A percentile compares a stretch with the other conserved stretches of the same genome.
Evolutionary conservation across 2,888 invertebrate species (phyloP).

Genomic region (Sarcophaga carnaria): DNA sequence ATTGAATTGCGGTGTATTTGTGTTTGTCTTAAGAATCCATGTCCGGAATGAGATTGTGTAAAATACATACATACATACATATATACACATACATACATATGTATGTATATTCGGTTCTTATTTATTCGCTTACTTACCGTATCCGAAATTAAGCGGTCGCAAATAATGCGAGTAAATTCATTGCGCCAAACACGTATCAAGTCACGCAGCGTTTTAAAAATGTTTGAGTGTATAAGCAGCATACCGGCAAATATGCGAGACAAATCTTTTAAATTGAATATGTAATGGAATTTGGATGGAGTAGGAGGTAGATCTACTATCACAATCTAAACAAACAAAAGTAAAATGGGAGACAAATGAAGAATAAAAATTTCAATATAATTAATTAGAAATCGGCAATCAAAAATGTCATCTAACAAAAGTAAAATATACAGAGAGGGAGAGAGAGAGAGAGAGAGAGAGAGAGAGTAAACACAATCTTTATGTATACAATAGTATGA

Average conservation of each 20-base stretch:
- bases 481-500: too few species aligned
- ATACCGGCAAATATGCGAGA: constrained; percentile 93
- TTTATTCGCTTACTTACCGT: constrained; percentile 80
- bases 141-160: constrained; percentile 90
- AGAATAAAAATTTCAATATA: not conserved
- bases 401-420: not conserved
- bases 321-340: constrained; percentile 83
- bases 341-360: not conserved
- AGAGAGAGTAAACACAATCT: too few species aligned
- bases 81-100: not conserved
- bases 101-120: not conserved
- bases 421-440: too few species aligned
- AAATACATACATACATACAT: not conserved
- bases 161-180: constrained; percentile 93
- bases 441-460: too few species aligned
- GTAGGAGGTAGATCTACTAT: constrained; percentile 92
- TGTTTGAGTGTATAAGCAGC: constrained; percentile 88
- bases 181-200: constrained; percentile 95
- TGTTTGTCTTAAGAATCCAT: not conserved
- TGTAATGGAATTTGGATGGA: constrained; percentile 96
- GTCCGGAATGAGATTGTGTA: not conserved
- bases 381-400: not conserved
- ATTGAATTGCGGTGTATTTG: too few species aligned
- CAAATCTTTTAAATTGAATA: constrained; percentile 95
- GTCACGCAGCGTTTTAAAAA: constrained; percentile 86